Conservation (phyloP, 2,797 vertebrate species). For the Hemibagrus guttatus region DNA sequence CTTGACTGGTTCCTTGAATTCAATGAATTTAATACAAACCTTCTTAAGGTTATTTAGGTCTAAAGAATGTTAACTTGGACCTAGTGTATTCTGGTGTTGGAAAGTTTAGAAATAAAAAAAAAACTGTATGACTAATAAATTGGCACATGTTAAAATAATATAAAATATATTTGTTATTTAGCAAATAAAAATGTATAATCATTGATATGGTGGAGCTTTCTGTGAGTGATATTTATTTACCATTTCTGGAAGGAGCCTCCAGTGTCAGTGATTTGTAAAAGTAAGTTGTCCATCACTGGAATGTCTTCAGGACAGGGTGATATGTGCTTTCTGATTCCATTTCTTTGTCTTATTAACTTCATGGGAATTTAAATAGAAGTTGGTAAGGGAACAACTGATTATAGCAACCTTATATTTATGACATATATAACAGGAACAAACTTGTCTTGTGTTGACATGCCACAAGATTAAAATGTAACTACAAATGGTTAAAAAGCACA, state of each 20-base stretch:
- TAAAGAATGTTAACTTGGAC: background rate
- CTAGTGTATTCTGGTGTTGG: background rate
- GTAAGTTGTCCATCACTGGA: background rate
- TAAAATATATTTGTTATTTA: background rate
- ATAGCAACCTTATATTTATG: too few relatives aligned
- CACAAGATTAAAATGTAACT: background rate
- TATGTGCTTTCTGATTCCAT: background rate
- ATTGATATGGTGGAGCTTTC: background rate
- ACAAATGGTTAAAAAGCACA: background rate
- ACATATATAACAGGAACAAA: background rate
- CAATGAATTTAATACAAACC: background rate
- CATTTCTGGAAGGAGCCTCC: background rate
- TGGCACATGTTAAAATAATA: too few relatives aligned
- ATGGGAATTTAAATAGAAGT: background rate
- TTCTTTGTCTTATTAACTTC: too few relatives aligned
- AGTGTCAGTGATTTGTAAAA: background rate
- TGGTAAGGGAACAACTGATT: background rate
- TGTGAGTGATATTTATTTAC: background rate
- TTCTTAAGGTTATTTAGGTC: background rate
- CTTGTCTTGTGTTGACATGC: background rate
- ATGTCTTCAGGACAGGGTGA: background rate
- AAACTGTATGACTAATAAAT: background rate
- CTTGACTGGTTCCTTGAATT: background rate
- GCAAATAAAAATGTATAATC: background rate
- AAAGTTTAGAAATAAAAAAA: background rate